A percentile compares a stretch with the other conserved stretches of the same genome.
Evolutionary conservation across 2,113 vertebrate genomes (phyloP).

Genomic region (Eleginops maclovinus): DNA sequence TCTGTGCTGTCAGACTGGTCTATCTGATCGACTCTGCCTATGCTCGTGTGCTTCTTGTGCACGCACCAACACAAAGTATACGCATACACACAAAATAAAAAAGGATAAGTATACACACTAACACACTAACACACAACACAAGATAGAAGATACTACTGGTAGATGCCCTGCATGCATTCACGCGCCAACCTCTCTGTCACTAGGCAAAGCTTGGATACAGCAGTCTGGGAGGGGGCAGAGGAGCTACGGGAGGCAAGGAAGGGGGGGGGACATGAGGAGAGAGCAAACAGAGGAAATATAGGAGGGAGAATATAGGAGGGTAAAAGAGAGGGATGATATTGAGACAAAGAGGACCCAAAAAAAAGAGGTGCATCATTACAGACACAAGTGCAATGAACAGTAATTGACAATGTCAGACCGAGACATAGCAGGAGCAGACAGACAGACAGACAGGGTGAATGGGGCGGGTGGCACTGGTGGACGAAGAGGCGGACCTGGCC

Average conservation of each 20-base stretch:
- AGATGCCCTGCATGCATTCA: slow-evolving; percentile 3
- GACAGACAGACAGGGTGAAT: background rate
- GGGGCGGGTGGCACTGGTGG: slow-evolving; percentile 23
- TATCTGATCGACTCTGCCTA: slow-evolving; percentile 29
- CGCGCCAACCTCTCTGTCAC: slow-evolving; percentile 48
- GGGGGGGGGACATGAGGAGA: slow-evolving; percentile 14
- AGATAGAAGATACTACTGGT: background rate
- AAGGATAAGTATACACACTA: background rate
- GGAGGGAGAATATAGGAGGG: slow-evolving; percentile 6
- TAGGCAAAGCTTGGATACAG: slow-evolving; percentile 68
- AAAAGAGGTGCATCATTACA: background rate
- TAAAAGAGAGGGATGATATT: slow-evolving; percentile 8
- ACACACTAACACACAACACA: background rate
- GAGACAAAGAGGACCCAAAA: slow-evolving; percentile 11
- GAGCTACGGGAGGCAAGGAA: slow-evolving; percentile 20
- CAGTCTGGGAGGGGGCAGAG: slow-evolving; percentile 35
- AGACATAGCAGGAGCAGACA: slow-evolving; percentile 1
- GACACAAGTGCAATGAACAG: slow-evolving; percentile 9
- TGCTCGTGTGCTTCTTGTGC: slow-evolving; percentile 6
- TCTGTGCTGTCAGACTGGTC: slow-evolving; percentile 32
- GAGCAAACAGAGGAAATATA: slow-evolving; percentile 34
- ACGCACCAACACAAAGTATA: slow-evolving; percentile 9
- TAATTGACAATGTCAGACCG: slow-evolving; percentile 24
- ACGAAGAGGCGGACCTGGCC: slow-evolving; percentile 70
- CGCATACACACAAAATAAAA: slow-evolving; percentile 11